Evolutionary conservation across 2,888 invertebrate genomes (phyloP), one percentile per base, ranked within the genome.

Genomic region (Drosophila fungiperda): DNA sequence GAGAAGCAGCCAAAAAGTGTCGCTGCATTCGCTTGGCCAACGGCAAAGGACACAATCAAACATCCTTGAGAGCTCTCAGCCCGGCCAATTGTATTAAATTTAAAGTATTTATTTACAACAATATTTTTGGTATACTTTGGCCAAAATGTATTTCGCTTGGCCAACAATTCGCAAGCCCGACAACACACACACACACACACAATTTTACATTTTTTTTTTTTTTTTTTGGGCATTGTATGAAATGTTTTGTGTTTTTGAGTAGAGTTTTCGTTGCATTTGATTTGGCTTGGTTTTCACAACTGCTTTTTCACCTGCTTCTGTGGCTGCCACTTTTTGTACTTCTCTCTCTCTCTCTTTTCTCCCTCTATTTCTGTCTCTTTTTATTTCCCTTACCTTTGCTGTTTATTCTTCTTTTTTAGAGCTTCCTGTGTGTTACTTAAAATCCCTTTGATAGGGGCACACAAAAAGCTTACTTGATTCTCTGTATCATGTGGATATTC

Each of bases 81-180:
- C 7, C 26, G 6, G 23, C 32, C 76, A 83, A 82, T 84, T 76
- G 76, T 71, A 80, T 89, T 87, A 84, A 87, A 87, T 89, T 89
- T 82, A 77, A 84, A 87, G 78, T 82, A 89, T 89, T 85, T 84
- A 89, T 87, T 85, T 87, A 74, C 73, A 79, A 63, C 82, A 87
- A 84, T 85, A 87, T 89, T 85, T 85, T 84, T 74, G 80, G 89
- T 84, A 78, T 87, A 87, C 89, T 85, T 82, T 77, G 67, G 63
- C 69, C 38, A 79, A 89, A 89, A 77, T 84, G 89, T 81, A 79
- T 84, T 84, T 67, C 73, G 48, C 38, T 65, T 36, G 33, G 29
- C 38, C 40, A 63, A 68, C 80, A 73, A 69, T 69, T 70, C 67
- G 62, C 69, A 70, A 29, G 29, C 29, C 29, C 29, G 29, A 42